Evolutionary conservation across 2,797 vertebrate genomes (phyloP), one percentile per base, ranked within the genome.

Genomic region (Acridotheres tristis): DNA sequence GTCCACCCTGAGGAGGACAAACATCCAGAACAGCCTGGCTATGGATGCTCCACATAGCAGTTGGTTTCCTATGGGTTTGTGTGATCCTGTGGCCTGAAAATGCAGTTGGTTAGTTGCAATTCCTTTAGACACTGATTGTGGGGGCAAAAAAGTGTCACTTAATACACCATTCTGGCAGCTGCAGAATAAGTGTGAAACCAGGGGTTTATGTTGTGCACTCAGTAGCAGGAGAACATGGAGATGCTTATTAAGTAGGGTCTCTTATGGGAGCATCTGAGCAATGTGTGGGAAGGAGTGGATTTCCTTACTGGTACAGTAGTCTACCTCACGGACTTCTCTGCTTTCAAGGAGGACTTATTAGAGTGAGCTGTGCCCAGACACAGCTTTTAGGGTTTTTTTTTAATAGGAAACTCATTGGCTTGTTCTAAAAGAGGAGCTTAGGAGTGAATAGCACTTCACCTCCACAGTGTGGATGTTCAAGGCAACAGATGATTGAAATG

Each of bases 11-110:
- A 6, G 5, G 68, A 65, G 42, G 34, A 55, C 26, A 21, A 9
- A 26, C 34, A 61, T 80, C 11, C 29, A 66, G 68, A 80, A 57
- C 40, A 86, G 14, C 38, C n/a, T 80, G 61, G 48, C n/a, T n/a
- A 2, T 55, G 40, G 36, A 11, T 13, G 30, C 5, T 72, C 12
- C 16, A 16, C 0, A 0, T 12, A 36, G 38, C 34, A 55, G 5
- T 17, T 71, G 20, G 7, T 76, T 55, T 88, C 12, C 47, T 68
- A 20, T 63, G 27, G n/a, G 12, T 61, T 29, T 81, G 2, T 40
- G 40, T 36, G 68, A 63, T 85, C 48, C 54, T 59, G 25, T 12
- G 5, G 43, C 72, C 65, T 76, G 68, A 50, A 75, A 55, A 36
- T 16, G 14, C n/a, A 42, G 26, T 36, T 51, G 18, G 38, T 84